Percentiles rank a stretch among this genome's conserved stretches.
These are phyloP conservation scores for Bovichtus diacanthus DNA, from an alignment of 2,797 vertebrate species.

Conservation along the genomic window DNA sequence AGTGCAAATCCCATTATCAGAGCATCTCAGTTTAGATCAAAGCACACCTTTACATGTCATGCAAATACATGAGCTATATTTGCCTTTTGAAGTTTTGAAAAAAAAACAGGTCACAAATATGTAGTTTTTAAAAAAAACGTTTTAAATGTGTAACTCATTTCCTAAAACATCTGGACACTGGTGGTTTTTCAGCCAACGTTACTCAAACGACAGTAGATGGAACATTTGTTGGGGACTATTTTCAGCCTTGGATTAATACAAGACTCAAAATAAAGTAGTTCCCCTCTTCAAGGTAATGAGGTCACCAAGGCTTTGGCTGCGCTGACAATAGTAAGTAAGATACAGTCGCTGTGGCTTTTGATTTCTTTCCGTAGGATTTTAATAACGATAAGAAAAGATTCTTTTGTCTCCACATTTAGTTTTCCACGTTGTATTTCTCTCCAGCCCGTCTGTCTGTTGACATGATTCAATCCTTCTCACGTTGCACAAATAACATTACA, in stretches of 20 bases:
- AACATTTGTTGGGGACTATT: neutral
- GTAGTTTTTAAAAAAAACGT: neutral
- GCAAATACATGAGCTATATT: neutral
- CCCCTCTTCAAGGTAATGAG: neutral
- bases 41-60: neutral
- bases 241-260: slow-evolving; percentile 1
- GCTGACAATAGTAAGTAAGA: neutral
- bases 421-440: slow-evolving; percentile 6
- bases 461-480: slow-evolving; percentile 19
- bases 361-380: neutral
- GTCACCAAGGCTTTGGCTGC: neutral
- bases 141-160: neutral
- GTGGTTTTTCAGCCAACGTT: neutral
- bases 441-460: slow-evolving; percentile 8
- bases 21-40: slow-evolving; percentile 13
- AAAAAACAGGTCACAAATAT: neutral
- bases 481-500: slow-evolving; percentile 21
- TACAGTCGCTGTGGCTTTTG: neutral
- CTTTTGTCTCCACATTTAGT: neutral
- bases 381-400: neutral
- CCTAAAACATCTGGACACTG: neutral
- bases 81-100: neutral
- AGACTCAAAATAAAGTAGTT: slow-evolving; percentile 1
- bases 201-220: neutral
- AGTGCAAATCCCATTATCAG: slow-evolving; percentile 29